These are phyloP conservation scores for Drosophila prolongata DNA, from an alignment of 2,888 invertebrate genomes.

Conservation along the genomic window DNA sequence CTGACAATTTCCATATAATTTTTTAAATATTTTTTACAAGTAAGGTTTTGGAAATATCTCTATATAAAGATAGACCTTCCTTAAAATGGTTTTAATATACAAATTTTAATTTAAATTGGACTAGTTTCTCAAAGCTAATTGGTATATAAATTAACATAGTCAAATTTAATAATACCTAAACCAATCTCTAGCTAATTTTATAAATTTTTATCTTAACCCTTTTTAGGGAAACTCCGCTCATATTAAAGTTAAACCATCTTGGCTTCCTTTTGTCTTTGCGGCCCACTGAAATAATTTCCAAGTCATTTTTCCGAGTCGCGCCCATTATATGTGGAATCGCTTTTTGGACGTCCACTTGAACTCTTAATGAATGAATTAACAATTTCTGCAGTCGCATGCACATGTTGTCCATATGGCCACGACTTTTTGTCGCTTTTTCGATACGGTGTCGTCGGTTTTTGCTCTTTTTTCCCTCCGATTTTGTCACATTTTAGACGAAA, in stretches of 20 bases:
- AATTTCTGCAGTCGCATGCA: conserved; percentile 47
- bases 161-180: no score
- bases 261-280: conserved; percentile 19
- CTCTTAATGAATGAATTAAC: conserved; percentile 46
- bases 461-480: conserved; percentile 14
- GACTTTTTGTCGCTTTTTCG: conserved; percentile 19
- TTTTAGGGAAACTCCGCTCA: background rate
- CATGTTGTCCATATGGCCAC: conserved; percentile 46
- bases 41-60: no score
- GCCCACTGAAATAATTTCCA: conserved; percentile 18
- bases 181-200: background rate
- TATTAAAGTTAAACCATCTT: background rate
- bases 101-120: no score
- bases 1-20: no score
- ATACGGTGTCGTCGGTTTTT: conserved; percentile 31
- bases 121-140: no score
- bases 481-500: conserved; percentile 56
- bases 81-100: no score
- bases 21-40: no score
- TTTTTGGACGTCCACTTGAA: conserved; percentile 7
- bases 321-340: conserved; percentile 29
- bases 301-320: background rate
- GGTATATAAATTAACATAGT: no score
- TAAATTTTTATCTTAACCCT: background rate
- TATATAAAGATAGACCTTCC: no score